phyloP scores from a whole-genome alignment of 35 echinoderm and acorn worm species.

The Holothuria glaberrima region DNA sequence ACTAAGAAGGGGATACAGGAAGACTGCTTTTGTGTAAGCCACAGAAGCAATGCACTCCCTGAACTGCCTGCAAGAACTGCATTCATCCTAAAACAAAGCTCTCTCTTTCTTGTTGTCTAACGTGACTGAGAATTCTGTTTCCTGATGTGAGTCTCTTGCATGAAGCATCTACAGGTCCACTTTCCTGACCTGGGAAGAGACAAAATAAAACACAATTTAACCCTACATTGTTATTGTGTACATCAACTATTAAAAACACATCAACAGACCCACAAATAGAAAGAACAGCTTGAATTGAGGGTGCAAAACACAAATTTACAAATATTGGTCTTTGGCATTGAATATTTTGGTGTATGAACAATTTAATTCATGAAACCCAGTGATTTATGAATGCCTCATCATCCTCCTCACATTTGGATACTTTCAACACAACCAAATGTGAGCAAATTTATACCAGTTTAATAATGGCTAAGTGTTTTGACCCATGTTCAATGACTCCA shows the following conservation, averaged over 20 bases:
- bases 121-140: constrained; percentile 38
- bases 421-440: too few species aligned
- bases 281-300: neutral
- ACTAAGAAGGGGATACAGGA: too few species aligned
- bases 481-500: too few species aligned
- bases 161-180: neutral
- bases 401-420: too few species aligned
- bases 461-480: too few species aligned
- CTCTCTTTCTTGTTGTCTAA: constrained; percentile 2
- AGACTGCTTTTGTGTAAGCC: too few species aligned
- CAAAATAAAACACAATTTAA: neutral
- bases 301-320: neutral
- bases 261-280: neutral
- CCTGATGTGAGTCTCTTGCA: constrained; percentile 23
- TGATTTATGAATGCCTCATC: too few species aligned
- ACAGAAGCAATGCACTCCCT: too few species aligned
- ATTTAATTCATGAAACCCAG: too few species aligned
- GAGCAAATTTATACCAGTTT: too few species aligned
- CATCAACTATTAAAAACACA: neutral
- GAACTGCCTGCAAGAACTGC: neutral
- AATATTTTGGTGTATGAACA: neutral
- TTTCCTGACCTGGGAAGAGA: constrained; percentile 41
- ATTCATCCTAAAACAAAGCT: constrained; percentile 19
- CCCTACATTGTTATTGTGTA: neutral
- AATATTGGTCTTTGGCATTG: neutral